A percentile compares a stretch with the other conserved stretches of the same genome.
phyloP scores from a whole-genome alignment of 2,888 invertebrate species.

The Caenorhabditis sinica region DNA sequence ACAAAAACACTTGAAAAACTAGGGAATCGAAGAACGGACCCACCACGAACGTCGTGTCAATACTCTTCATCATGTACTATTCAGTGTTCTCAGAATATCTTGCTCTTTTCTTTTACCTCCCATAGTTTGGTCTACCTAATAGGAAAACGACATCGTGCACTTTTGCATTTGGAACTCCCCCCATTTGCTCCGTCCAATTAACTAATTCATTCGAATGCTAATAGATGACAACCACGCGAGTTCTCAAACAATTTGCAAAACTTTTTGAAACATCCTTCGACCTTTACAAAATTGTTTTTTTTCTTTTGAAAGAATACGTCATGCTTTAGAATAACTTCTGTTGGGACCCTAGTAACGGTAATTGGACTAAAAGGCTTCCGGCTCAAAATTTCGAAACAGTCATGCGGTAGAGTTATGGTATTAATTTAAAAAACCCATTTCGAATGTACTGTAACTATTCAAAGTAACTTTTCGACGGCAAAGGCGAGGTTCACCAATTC shows the following conservation, averaged over 20 bases:
- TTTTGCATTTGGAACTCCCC: slow-evolving; percentile 37
- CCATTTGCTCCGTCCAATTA: slow-evolving; percentile 22
- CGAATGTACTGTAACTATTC: too few species aligned
- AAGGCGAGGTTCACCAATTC: too few species aligned
- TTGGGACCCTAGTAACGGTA: slow-evolving; percentile 9
- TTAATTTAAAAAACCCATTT: too few species aligned
- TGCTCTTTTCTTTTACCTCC: neutral
- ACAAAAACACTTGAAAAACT: slow-evolving; percentile 60
- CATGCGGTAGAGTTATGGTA: too few species aligned
- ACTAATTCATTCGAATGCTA: slow-evolving; percentile 56
- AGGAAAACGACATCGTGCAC: slow-evolving; percentile 17
- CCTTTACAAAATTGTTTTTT: slow-evolving; percentile 3
- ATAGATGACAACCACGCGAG: slow-evolving; percentile 51
- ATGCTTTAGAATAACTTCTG: neutral
- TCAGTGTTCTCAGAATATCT: neutral
- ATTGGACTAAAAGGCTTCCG: neutral
- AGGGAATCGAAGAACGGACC: slow-evolving; percentile 15
- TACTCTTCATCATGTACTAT: slow-evolving; percentile 19
- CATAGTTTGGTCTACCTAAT: slow-evolving; percentile 45
- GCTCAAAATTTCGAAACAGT: too few species aligned
- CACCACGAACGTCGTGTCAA: slow-evolving; percentile 29
- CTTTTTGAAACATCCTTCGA: slow-evolving; percentile 18
- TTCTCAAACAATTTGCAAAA: slow-evolving; percentile 41
- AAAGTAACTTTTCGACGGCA: too few species aligned
- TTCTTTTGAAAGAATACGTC: neutral